phyloP scores from a whole-genome alignment of 2,113 vertebrate species.

The Chrysemys picta region DNA sequence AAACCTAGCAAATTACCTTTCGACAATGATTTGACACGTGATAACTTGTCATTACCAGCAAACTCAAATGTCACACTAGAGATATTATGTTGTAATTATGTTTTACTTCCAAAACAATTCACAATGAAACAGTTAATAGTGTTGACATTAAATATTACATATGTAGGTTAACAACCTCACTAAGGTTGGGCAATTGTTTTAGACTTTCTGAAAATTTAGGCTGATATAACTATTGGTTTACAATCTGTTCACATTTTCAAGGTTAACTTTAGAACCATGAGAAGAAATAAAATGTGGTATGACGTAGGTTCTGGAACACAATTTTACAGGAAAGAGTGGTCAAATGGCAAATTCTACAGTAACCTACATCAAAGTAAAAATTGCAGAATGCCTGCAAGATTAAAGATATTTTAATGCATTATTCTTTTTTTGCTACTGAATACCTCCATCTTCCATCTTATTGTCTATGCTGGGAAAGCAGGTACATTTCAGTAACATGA shows the following conservation, averaged over 20 bases:
- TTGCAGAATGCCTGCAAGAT: not conserved
- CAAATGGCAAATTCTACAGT: not conserved
- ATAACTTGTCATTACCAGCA: not conserved
- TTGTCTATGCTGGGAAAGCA: not conserved
- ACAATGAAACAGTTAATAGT: not conserved
- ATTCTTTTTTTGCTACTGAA: not conserved
- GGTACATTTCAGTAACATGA: not conserved
- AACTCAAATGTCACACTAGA: not conserved
- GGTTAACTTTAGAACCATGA: not conserved
- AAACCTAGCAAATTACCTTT: not conserved
- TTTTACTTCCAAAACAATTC: not conserved
- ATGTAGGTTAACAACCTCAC: not conserved
- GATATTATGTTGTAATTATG: not conserved
- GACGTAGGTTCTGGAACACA: not conserved
- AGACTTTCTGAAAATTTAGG: not conserved
- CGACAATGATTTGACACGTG: not conserved
- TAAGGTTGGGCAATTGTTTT: not conserved
- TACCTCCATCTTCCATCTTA: not conserved
- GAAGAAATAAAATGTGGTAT: rapidly evolving
- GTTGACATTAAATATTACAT: not conserved
- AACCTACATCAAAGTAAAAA: not conserved
- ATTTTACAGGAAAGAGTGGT: not conserved
- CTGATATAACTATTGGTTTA: not conserved
- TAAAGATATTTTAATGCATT: not conserved
- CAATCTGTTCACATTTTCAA: not conserved